These are phyloP conservation scores for Drepana falcataria DNA, from an alignment of 2,888 invertebrate species.

Conservation along the genomic window DNA sequence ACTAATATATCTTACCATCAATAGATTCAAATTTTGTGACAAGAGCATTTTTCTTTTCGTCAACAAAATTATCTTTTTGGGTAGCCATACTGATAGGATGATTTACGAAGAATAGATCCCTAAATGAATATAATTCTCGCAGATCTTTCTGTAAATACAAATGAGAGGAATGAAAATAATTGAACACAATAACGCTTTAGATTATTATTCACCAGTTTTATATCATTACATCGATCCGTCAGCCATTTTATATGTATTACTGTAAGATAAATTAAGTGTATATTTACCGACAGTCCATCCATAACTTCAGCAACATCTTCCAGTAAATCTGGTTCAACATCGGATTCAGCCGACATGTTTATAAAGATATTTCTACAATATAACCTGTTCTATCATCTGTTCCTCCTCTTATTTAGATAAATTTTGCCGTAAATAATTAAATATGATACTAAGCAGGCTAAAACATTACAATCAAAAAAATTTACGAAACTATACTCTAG, in stretches of 20 bases:
- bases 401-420: no score
- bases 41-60: conserved; percentile 80
- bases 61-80: conserved; percentile 81
- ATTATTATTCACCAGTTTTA: no score
- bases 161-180: conserved; percentile 1
- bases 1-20: conserved; percentile 69
- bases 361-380: background rate
- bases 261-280: background rate
- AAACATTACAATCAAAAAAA: no score
- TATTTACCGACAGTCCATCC: conserved; percentile 46
- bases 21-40: conserved; percentile 81
- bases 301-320: conserved; percentile 50
- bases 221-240: background rate
- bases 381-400: no score
- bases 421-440: no score
- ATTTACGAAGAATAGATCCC: conserved; percentile 89
- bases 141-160: conserved; percentile 80
- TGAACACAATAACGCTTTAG: no score
- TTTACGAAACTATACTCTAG: no score
- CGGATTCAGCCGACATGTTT: conserved; percentile 43
- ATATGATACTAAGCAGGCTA: no score
- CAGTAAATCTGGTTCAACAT: conserved; percentile 41
- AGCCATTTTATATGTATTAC: background rate
- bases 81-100: conserved; percentile 83
- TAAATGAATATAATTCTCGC: conserved; percentile 81